A percentile compares a stretch with the other conserved stretches of the same genome.
phyloP scores from a whole-genome alignment of 2,113 vertebrate species.

The Aspidoscelis tigris region DNA sequence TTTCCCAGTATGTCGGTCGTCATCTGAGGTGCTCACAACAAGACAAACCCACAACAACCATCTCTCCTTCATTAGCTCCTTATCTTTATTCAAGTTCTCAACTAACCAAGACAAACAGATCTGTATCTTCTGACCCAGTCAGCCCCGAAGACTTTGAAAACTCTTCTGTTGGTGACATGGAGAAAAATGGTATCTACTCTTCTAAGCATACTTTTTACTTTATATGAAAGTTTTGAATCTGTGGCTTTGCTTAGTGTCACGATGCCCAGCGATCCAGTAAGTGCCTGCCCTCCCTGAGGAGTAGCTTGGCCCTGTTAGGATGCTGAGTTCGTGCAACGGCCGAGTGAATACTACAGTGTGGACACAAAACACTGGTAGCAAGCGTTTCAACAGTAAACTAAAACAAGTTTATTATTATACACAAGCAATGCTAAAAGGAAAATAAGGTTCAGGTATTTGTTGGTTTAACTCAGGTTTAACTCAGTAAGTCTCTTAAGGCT shows the following conservation, averaged over 20 bases:
- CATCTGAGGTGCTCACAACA: slow-evolving; percentile 69
- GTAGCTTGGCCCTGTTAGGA: no score
- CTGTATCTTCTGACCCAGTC: slow-evolving; percentile 59
- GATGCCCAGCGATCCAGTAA: no score
- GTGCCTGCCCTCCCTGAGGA: no score
- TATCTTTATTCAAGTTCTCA: slow-evolving; percentile 71
- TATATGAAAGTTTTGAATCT: background rate
- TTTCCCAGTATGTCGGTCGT: slow-evolving; percentile 68
- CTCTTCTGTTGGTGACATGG: slow-evolving; percentile 71
- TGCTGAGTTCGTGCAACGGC: no score
- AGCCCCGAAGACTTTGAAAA: slow-evolving; percentile 70
- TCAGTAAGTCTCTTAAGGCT: no score
- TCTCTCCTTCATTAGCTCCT: slow-evolving; percentile 67
- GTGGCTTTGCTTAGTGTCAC: background rate
- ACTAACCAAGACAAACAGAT: slow-evolving; percentile 63
- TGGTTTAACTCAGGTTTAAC: no score
- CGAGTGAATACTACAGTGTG: no score
- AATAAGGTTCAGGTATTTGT: no score
- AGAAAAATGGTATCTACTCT: slow-evolving; percentile 75
- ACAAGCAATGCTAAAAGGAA: no score
- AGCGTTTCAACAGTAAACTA: no score
- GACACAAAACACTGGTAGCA: no score
- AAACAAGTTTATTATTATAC: no score
- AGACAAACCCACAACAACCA: slow-evolving; percentile 69
- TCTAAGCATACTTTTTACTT: background rate